A percentile compares a stretch with the other conserved stretches of the same genome.
These are phyloP conservation scores for Punctoribates punctum DNA, from an alignment of 2,888 invertebrate genomes.

Conservation along the genomic window DNA sequence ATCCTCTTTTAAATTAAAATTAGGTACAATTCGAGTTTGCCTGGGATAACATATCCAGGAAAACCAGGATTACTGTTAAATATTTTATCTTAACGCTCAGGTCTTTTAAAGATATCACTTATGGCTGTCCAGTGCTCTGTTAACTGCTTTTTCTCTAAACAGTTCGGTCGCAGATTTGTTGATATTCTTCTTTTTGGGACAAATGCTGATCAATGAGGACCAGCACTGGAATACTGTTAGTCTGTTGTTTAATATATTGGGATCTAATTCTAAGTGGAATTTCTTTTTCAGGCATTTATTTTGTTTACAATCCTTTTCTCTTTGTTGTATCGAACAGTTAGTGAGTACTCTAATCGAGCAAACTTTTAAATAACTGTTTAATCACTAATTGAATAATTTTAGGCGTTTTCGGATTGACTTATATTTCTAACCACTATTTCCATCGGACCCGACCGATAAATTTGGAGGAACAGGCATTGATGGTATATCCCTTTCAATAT, in stretches of 20 bases:
- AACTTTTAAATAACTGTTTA: neutral
- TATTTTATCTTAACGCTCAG: conserved; percentile 59
- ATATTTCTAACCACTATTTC: neutral
- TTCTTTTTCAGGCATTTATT: conserved; percentile 52
- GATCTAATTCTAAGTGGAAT: no score
- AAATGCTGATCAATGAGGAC: conserved; percentile 56
- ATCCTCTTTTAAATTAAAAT: neutral
- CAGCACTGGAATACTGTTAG: conserved; percentile 56
- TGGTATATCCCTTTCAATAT: no score
- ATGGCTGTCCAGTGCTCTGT: no score
- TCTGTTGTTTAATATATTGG: no score
- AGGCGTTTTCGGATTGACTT: neutral
- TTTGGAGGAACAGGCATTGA: conserved; percentile 12
- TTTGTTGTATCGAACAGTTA: conserved; percentile 55
- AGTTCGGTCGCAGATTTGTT: conserved; percentile 59
- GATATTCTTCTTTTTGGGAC: conserved; percentile 61
- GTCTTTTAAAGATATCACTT: no score
- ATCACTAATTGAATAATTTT: neutral
- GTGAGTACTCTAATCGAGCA: conserved; percentile 53
- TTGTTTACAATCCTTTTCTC: conserved; percentile 56
- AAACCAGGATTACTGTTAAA: conserved; percentile 58
- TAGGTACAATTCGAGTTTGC: conserved; percentile 59
- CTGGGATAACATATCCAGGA: conserved; percentile 58
- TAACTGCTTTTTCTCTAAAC: conserved; percentile 40
- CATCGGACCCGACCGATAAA: neutral